Base-by-base conservation (phyloP, 2,113 vertebrate genomes). In the Lycaon pictus region DNA sequence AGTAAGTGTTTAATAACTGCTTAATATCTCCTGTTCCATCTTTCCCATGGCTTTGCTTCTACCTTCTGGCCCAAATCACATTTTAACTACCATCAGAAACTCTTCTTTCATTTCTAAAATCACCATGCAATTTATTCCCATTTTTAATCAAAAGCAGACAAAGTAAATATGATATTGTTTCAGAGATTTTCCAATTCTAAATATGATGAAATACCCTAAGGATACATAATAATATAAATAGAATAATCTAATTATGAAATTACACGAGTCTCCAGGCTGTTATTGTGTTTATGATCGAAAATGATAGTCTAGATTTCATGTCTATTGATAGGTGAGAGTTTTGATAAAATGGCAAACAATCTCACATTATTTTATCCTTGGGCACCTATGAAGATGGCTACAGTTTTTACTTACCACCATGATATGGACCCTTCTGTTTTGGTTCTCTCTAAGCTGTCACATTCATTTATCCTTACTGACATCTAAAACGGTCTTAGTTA, bases 201-300 rank as follows among this genome's bases (percentile, higher is more conserved):
- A 77, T 63, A 27, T 58, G 51, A 67, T 43, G 12, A 84, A 22
- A 8, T 65, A 58, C 35, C 55, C 25, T 94, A 79, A 86, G 76
- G 65, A 37, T 37, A 77, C 5, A 7, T 22, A 80, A 81, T 72
- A 88, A 76, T 15, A 22, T 71, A 80, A 32, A 67, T 17, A 37
- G 69, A 83, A 69, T 77, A 84, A 83, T 93, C 11, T 79, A 37
- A 74, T 80, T 94, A 90, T 62, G 63, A 84, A 63, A n/a, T 58
- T n/a, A 88, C 25, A 60, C 12, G 23, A 37, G 1, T 29, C 23
- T 56, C 19, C 4, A 72, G 51, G 43, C 56, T 88, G 95, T 88
- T 74, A 17, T 71, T 71, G 12, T 80, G 27, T 76, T 94, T 48
- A n/a, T 74, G 16, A 58, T 79, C 55, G 53, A 91, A 95, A 43